A percentile compares a stretch with the other conserved stretches of the same genome.
Conservation (phyloP, 2,113 vertebrate species). For the Rousettus leschenaultii region DNA sequence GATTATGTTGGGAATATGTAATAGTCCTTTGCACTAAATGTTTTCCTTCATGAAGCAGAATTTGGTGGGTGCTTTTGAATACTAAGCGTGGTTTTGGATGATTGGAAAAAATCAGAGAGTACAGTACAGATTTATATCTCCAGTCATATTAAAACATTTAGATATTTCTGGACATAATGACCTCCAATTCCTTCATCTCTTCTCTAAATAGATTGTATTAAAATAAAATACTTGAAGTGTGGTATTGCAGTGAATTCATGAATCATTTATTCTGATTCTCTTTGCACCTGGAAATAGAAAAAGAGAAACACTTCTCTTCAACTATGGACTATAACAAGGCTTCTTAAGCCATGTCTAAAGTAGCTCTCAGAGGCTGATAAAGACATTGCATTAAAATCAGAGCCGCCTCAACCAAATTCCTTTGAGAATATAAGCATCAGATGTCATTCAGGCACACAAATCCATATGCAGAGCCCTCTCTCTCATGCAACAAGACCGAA, state of each 20-base stretch:
- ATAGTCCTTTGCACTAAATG: neutral
- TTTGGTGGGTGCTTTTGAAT: slow-evolving; percentile 35
- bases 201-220: slow-evolving; percentile 29
- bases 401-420: neutral
- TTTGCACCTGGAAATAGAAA: slow-evolving; percentile 37
- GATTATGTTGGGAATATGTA: slow-evolving; percentile 45
- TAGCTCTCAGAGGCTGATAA: neutral
- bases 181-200: slow-evolving; percentile 37
- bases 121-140: slow-evolving; percentile 24
- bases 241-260: neutral
- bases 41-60: slow-evolving; percentile 40
- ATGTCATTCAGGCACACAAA: neutral
- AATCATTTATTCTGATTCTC: slow-evolving; percentile 6
- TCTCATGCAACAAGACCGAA: neutral
- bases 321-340: neutral
- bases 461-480: neutral
- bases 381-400: neutral
- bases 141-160: slow-evolving; percentile 35
- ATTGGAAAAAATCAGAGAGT: slow-evolving; percentile 26
- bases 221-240: slow-evolving; percentile 38
- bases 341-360: neutral
- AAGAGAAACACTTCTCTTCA: neutral
- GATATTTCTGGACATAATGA: slow-evolving; percentile 37
- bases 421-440: neutral
- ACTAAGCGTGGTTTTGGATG: slow-evolving; percentile 13